Evolutionary conservation across 1,140 invertebrate species (phyloP), one percentile per base, ranked within the genome.

Genomic region (Macrocentrus cingulum): DNA sequence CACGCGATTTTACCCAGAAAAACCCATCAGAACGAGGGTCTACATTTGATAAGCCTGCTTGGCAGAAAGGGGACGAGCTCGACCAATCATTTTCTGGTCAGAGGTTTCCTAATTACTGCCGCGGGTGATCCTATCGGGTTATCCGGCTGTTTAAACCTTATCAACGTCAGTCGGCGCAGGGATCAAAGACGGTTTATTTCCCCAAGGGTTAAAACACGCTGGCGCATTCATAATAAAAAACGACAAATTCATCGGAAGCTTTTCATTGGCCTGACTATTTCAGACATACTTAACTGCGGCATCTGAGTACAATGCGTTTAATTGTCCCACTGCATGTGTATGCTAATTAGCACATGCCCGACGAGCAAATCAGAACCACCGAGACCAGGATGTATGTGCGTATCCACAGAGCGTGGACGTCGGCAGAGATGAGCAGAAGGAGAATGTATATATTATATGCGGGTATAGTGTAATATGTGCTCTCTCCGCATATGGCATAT

Each of bases 131-230:
- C 62, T 60, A 66, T 69, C 62, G 48, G 63, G 55, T 61, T 56
- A 61, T 66, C 52, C 61, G 60, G 62, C 51, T 67, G 56, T 61
- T 67, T 69, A 69, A 64, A 61, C 60, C 54, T 65, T 60, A 64
- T 60, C 57, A 52, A 39, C 19, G 57, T 60, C 44, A 54, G 39
- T 46, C 15, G 13, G 37, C 22, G 29, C 19, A 9, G 39, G 11
- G 34, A 36, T 44, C 9, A 55, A 39, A 36, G 16, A 36, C 36
- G 13, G 29, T 36, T 46, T 56, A 46, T 29, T 16, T 36, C 22
- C 23, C 18, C 6, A 46, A 6, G 13, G 22, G 32, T 46, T 46
- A 45, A 55, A 56, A 44, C 42, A 2, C 11, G 41, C 23, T 16
- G n/a, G 3, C 34, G 29, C 32, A 29, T 22, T 56, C 16, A 39